Percentiles rank a stretch among this genome's conserved stretches.
These are phyloP conservation scores for Bombus picipes DNA, from an alignment of 1,140 invertebrate genomes.

Conservation along the genomic window DNA sequence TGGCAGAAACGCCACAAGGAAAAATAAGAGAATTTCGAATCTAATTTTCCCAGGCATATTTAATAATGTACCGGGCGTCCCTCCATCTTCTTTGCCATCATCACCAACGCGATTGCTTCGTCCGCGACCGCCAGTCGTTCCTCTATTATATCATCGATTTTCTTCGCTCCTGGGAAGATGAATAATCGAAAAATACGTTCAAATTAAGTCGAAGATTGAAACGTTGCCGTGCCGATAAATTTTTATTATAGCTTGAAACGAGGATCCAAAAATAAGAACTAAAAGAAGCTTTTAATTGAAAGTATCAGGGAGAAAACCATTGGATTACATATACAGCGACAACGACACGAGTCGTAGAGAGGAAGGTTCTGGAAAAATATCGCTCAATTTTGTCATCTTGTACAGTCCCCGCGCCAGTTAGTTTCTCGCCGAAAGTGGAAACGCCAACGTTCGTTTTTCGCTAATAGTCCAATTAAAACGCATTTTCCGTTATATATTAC, in stretches of 20 bases:
- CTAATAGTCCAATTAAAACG: too few relatives aligned
- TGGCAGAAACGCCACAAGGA: slow-evolving; percentile 49
- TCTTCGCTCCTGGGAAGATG: slow-evolving; percentile 1
- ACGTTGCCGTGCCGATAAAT: neutral
- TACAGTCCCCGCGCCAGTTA: too few relatives aligned
- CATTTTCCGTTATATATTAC: too few relatives aligned
- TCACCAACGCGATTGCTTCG: slow-evolving; percentile 16
- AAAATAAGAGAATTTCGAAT: slow-evolving; percentile 78
- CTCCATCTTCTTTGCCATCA: slow-evolving; percentile 23
- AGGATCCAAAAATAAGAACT: neutral
- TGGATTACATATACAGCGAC: too few relatives aligned
- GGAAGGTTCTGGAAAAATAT: too few relatives aligned
- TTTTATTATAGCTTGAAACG: neutral
- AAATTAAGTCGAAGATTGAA: slow-evolving; percentile 32
- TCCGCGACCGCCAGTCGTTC: neutral
- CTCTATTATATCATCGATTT: slow-evolving; percentile 28
- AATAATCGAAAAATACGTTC: slow-evolving; percentile 57
- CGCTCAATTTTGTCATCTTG: too few relatives aligned
- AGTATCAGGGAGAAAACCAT: neutral
- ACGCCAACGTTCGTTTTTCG: too few relatives aligned
- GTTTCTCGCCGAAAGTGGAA: too few relatives aligned
- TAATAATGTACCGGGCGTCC: slow-evolving; percentile 66
- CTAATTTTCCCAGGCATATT: slow-evolving; percentile 74
- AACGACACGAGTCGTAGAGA: too few relatives aligned
- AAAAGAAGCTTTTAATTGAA: neutral